These are phyloP conservation scores for Falcunculus frontatus DNA, from an alignment of 2,113 vertebrate genomes.

Conservation along the genomic window DNA sequence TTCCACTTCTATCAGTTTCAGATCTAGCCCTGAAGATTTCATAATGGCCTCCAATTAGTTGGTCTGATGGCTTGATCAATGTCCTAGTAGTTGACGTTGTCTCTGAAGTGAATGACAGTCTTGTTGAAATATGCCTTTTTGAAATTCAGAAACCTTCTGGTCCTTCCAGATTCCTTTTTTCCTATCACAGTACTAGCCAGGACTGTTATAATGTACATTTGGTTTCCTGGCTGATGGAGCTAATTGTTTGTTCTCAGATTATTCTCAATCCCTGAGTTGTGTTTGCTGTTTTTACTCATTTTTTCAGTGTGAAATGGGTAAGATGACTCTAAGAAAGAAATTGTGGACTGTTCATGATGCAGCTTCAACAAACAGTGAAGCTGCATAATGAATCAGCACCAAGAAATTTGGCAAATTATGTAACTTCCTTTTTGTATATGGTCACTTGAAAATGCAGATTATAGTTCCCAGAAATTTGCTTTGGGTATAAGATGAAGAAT, in stretches of 20 bases:
- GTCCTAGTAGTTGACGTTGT: not conserved
- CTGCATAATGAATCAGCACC: not conserved
- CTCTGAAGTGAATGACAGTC: not conserved
- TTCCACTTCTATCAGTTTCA: not conserved
- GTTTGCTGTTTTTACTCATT: not conserved
- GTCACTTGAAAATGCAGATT: not conserved
- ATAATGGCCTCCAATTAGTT: not conserved
- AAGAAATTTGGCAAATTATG: not conserved
- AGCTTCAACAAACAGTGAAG: not conserved
- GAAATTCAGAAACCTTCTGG: not conserved
- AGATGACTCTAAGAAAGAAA: not conserved
- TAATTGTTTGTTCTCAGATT: not conserved
- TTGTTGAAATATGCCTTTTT: not conserved
- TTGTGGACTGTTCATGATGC: accelerated
- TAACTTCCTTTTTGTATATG: not conserved
- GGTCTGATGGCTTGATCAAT: not conserved
- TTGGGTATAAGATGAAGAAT: not conserved
- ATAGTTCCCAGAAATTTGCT: not conserved
- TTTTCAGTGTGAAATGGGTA: not conserved
- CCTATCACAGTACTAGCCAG: not conserved
- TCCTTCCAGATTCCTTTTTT: not conserved
- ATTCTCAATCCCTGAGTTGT: not conserved
- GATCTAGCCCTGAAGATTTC: not conserved
- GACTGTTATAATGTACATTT: not conserved
- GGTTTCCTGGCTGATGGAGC: not conserved